phyloP scores from a whole-genome alignment of 1,140 invertebrate species.

The Globodera rostochiensis region DNA sequence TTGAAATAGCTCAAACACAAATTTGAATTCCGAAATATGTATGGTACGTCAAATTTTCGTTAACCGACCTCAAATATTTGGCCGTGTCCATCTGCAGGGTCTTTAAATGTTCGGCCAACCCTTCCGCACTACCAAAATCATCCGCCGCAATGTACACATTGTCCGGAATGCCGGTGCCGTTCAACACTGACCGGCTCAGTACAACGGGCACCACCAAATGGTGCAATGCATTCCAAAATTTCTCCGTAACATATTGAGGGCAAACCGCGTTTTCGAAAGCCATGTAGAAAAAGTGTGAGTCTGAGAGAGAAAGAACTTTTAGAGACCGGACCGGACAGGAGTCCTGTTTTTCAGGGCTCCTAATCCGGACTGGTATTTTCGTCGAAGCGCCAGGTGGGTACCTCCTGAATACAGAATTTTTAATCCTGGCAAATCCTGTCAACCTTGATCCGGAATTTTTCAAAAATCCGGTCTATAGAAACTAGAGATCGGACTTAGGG shows the following conservation, averaged over 20 bases:
- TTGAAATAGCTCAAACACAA: not conserved
- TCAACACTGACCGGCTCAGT: slow-evolving; percentile 7
- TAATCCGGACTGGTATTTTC: too few relatives aligned
- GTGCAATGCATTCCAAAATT: too few relatives aligned
- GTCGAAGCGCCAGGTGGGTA: too few relatives aligned
- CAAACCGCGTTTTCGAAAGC: not conserved
- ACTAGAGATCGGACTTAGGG: too few relatives aligned
- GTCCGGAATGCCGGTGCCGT: slow-evolving; percentile 12
- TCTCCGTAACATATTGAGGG: too few relatives aligned
- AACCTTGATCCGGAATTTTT: too few relatives aligned
- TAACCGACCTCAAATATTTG: slow-evolving; percentile 19
- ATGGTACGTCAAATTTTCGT: not conserved
- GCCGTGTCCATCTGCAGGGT: not conserved
- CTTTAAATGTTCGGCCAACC: slow-evolving; percentile 7
- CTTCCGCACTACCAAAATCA: slow-evolving; percentile 12
- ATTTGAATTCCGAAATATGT: not conserved
- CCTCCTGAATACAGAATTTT: too few relatives aligned
- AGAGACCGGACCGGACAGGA: too few relatives aligned
- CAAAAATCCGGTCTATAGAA: too few relatives aligned
- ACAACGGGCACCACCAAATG: slow-evolving; percentile 6
- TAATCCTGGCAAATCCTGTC: too few relatives aligned
- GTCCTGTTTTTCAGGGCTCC: too few relatives aligned
- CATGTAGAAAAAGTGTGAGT: not conserved
- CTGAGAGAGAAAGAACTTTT: too few relatives aligned
- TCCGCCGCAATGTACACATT: slow-evolving; percentile 20